Percentiles rank a stretch among this genome's conserved stretches.
Evolutionary conservation across 2,888 invertebrate species (phyloP).

Genomic region (Tuberolachnus salignus): DNA sequence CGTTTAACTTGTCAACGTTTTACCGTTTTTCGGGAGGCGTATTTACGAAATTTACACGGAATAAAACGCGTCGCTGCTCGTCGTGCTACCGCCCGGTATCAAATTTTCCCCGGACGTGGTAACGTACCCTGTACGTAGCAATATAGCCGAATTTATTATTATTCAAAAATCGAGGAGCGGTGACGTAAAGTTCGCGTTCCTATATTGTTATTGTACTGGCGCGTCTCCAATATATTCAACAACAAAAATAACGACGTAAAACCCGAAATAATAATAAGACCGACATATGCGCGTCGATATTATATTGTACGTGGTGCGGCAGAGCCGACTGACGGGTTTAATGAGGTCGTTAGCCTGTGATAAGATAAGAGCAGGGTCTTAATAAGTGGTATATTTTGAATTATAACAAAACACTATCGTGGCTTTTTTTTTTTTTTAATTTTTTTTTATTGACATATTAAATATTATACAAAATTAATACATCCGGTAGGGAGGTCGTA

Average conservation of each 20-base stretch:
- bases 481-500: too few relatives aligned
- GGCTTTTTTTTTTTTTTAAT: too few relatives aligned
- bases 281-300: background rate
- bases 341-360: too few relatives aligned
- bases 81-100: background rate
- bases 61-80: background rate
- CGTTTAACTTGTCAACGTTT: conserved; percentile 22
- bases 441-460: too few relatives aligned
- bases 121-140: too few relatives aligned
- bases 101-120: too few relatives aligned
- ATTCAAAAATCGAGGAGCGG: background rate
- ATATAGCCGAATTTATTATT: background rate
- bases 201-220: background rate
- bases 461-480: too few relatives aligned
- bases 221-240: background rate
- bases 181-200: background rate
- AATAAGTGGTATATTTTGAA: too few relatives aligned
- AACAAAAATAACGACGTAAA: background rate
- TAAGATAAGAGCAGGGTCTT: too few relatives aligned
- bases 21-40: background rate
- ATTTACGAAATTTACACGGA: too few relatives aligned
- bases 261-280: background rate
- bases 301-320: background rate
- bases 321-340: too few relatives aligned
- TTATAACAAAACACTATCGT: too few relatives aligned